Percentiles rank a stretch among this genome's conserved stretches.
Evolutionary conservation across 2,888 invertebrate genomes (phyloP).

Genomic region (Drosophila dives): DNA sequence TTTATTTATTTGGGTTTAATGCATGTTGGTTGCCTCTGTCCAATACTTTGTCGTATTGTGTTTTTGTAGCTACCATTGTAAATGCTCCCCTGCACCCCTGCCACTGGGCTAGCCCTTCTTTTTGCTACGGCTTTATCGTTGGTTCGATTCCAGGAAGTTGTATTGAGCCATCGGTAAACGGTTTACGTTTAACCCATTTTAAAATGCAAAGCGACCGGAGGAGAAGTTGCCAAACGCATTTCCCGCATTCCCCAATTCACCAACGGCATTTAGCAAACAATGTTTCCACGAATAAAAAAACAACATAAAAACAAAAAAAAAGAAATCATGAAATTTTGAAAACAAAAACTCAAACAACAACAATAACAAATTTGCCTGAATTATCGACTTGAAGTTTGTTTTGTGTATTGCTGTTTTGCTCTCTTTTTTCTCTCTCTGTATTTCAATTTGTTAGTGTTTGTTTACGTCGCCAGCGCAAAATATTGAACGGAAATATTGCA

Average conservation of each 20-base stretch:
- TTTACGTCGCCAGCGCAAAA: constrained; percentile 69
- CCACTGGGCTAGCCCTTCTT: background rate
- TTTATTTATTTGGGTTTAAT: constrained; percentile 80
- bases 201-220: constrained; percentile 59
- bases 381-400: constrained; percentile 37
- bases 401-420: background rate
- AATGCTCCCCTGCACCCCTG: background rate
- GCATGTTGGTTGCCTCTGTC: constrained; percentile 51
- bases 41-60: constrained; percentile 3
- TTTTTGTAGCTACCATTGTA: background rate
- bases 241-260: constrained; percentile 59
- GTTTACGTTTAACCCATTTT: constrained; percentile 81
- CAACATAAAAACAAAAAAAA: constrained; percentile 6
- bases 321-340: constrained; percentile 11
- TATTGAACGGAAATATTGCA: constrained; percentile 80
- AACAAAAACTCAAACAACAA: constrained; percentile 1
- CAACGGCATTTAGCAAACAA: constrained; percentile 71
- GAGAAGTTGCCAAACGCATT: constrained; percentile 55
- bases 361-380: constrained; percentile 30
- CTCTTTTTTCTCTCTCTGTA: constrained; percentile 16
- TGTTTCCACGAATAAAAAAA: constrained; percentile 50
- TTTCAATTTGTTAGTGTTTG: constrained; percentile 77
- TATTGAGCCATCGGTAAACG: constrained; percentile 80
- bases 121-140: background rate
- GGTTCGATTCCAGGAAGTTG: constrained; percentile 65